Evolutionary conservation across 2,113 vertebrate genomes (phyloP).

Genomic region (Triplophysa dalaica): DNA sequence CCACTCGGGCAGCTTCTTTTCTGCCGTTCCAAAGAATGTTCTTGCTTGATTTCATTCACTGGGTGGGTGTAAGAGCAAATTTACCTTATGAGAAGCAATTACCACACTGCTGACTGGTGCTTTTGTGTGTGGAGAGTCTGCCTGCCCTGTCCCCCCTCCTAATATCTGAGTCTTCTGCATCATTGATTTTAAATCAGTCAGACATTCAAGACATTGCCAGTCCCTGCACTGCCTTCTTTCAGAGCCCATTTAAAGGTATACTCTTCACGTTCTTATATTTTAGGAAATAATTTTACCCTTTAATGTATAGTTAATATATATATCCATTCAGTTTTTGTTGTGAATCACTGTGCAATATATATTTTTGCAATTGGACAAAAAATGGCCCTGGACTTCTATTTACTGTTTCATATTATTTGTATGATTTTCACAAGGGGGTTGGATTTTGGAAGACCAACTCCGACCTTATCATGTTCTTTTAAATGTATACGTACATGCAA

Average conservation of each 20-base stretch:
- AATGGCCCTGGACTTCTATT: too few species aligned
- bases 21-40: slow-evolving; percentile 86
- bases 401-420: too few species aligned
- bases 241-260: too few species aligned
- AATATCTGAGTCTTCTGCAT: slow-evolving; percentile 80
- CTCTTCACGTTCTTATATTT: background rate
- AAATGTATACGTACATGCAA: too few species aligned
- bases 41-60: slow-evolving; percentile 96
- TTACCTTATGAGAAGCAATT: slow-evolving; percentile 99
- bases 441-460: too few species aligned
- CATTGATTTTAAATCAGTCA: slow-evolving; percentile 49
- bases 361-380: too few species aligned
- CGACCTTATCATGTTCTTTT: too few species aligned
- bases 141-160: slow-evolving; percentile 39
- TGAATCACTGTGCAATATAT: background rate
- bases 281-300: background rate
- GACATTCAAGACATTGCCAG: background rate
- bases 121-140: slow-evolving; percentile 59
- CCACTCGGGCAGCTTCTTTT: slow-evolving; percentile 87
- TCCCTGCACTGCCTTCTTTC: background rate
- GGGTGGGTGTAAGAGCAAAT: slow-evolving; percentile 96
- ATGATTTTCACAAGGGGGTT: too few species aligned
- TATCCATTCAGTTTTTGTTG: too few species aligned
- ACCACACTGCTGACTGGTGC: slow-evolving; percentile 89
- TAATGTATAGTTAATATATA: background rate